Evolutionary conservation across 2,797 vertebrate species (phyloP).

Genomic region (Anas capensis): DNA sequence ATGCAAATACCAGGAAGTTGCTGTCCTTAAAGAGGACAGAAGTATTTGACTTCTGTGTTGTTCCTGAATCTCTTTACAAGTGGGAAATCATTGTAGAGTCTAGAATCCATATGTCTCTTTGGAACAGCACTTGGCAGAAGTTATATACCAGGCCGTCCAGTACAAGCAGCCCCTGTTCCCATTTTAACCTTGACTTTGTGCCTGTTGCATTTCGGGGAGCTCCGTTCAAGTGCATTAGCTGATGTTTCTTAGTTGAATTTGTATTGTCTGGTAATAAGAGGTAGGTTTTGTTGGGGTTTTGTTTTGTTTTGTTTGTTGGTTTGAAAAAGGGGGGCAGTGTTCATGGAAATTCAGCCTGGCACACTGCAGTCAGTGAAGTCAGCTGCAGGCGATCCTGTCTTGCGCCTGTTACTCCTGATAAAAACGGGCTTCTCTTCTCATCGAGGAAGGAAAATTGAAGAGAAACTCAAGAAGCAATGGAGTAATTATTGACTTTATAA

Average conservation of each 20-base stretch:
- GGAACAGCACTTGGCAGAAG: background rate
- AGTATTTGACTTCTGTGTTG: background rate
- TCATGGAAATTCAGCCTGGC: background rate
- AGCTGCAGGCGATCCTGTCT: background rate
- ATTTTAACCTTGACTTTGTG: background rate
- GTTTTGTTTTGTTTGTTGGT: background rate
- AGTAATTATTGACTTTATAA: constrained; percentile 45
- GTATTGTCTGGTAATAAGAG: background rate
- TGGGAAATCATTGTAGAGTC: background rate
- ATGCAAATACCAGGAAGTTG: background rate
- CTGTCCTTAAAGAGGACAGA: background rate
- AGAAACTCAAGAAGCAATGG: background rate
- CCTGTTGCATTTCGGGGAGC: background rate
- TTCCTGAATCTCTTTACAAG: background rate
- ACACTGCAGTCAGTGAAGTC: background rate
- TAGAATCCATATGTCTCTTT: background rate
- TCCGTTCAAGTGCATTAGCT: background rate
- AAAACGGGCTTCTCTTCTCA: background rate
- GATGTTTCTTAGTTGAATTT: background rate
- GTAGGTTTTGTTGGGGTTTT: background rate
- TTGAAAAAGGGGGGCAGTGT: background rate
- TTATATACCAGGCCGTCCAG: rapidly evolving
- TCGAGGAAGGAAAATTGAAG: background rate
- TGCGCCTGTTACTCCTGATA: background rate
- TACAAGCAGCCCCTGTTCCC: background rate